Base-by-base conservation (phyloP, 2,888 invertebrate species). In the Plagiodera versicolora region DNA sequence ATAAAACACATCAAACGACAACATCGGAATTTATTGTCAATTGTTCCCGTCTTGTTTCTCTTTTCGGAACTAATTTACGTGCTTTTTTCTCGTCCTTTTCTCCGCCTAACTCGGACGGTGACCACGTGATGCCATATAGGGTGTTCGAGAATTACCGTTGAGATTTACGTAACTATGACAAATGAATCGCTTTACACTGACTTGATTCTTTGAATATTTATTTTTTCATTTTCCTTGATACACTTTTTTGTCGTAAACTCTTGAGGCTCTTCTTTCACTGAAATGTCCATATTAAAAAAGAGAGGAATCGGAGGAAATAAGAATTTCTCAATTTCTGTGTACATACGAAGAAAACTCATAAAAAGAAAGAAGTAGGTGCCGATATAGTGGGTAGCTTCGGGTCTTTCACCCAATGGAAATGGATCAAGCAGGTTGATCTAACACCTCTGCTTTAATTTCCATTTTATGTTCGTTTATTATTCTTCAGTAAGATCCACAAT, bases 401-500 rank as follows among this genome's bases (percentile, higher is more conserved):
- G 70, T 74, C 73, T 74, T 72, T 74, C 72, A 72, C 73, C 69
- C 69, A 63, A 68, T 68, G 68, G 67, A 69, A 69, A 69, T 65
- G 35, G 56, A 61, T 20, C 54, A 30, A 70, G 70, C 73, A 74
- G 73, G 73, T 74, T 72, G 72, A 74, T 70, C 11, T 39, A 67
- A 72, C 73, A 72, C 73, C 73, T 73, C 72, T 71, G 73, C 72
- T 69, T 64, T 63, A 64, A 69, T 71, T 72, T 63, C 67, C 67
- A 70, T 69, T 49, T 46, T 35, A 56, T 44, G 66, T 58, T 60
- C 60, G 30, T 53, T 44, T 24, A 53, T 53, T 53, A 24, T 45
- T 19, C 24, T 24, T 44, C 53, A 44, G 4, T 2, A 11, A 32
- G 32, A 8, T 10, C 10, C 10, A n/a, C 14, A 39, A 39, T 39